Percentiles rank a stretch among this genome's conserved stretches.
Conservation (phyloP, 1,140 invertebrate genomes). For the Camponotus floridanus region DNA sequence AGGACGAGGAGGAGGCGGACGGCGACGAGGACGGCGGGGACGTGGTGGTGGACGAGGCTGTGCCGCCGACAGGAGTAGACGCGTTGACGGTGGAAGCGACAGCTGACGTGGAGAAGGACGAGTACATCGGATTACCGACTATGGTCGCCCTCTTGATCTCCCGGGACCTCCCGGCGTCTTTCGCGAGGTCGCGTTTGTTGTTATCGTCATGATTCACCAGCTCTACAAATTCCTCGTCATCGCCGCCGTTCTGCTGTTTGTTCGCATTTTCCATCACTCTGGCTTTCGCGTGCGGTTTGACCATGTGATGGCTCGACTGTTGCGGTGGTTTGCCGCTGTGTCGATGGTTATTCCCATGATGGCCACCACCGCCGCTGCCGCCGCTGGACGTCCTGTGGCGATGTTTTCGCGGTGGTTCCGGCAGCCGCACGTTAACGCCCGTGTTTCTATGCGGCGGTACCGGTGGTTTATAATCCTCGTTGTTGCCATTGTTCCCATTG, state of each 20-base stretch:
- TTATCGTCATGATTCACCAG: conserved; percentile 72
- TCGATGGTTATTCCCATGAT: conserved; percentile 74
- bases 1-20: conserved; percentile 62
- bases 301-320: conserved; percentile 47
- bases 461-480: conserved; percentile 92
- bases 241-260: conserved; percentile 67
- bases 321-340: conserved; percentile 62
- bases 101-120: conserved; percentile 80
- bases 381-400: conserved; percentile 84
- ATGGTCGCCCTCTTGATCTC: conserved; percentile 94
- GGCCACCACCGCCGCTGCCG: conserved; percentile 74
- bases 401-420: conserved; percentile 81
- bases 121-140: conserved; percentile 95
- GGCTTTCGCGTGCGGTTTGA: conserved; percentile 66
- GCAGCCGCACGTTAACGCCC: conserved; percentile 83
- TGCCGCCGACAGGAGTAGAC: conserved; percentile 63
- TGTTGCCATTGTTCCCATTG: conserved; percentile 79
- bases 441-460: conserved; percentile 94
- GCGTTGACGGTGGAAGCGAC: conserved; percentile 71
- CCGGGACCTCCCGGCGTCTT: conserved; percentile 79
- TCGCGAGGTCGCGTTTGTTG: conserved; percentile 65
- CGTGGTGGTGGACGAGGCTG: conserved; percentile 67
- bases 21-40: conserved; percentile 72
- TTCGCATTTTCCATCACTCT: conserved; percentile 63
- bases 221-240: conserved; percentile 81